These are phyloP conservation scores for Thunnus thynnus DNA, from an alignment of 2,113 vertebrate species.

Conservation along the genomic window DNA sequence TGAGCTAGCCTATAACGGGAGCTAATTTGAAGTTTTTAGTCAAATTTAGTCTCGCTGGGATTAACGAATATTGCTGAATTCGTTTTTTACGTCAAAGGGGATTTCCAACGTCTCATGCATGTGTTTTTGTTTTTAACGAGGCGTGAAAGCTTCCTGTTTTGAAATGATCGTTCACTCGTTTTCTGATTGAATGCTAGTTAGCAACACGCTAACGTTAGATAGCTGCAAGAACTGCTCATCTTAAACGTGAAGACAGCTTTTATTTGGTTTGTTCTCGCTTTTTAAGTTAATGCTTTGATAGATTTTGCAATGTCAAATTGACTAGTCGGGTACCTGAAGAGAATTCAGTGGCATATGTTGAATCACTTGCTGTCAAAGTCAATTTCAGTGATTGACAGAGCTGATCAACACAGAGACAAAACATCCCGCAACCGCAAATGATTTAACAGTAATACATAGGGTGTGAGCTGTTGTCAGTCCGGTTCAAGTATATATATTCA, in stretches of 20 bases:
- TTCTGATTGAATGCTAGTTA: conserved; percentile 46
- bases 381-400: conserved; percentile 49
- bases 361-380: conserved; percentile 49
- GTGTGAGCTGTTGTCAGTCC: not conserved
- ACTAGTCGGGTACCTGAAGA: fast-evolving
- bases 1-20: conserved; percentile 41
- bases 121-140: not conserved
- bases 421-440: not conserved
- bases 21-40: conserved; percentile 3
- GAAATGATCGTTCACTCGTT: not conserved
- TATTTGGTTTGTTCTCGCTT: not conserved
- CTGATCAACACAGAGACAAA: not conserved
- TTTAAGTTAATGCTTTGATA: fast-evolving
- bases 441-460: not conserved
- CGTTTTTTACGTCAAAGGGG: not conserved
- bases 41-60: fast-evolving
- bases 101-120: no score
- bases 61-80: not conserved
- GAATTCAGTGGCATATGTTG: not conserved
- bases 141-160: not conserved
- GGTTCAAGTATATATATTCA: not conserved
- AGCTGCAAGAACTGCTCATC: not conserved
- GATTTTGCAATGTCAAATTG: fast-evolving
- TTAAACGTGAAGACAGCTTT: not conserved
- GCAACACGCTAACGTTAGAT: conserved; percentile 41